Evolutionary conservation across 1,140 invertebrate genomes (phyloP), one percentile per base, ranked within the genome.

Genomic region (Drosophila athabasca): DNA sequence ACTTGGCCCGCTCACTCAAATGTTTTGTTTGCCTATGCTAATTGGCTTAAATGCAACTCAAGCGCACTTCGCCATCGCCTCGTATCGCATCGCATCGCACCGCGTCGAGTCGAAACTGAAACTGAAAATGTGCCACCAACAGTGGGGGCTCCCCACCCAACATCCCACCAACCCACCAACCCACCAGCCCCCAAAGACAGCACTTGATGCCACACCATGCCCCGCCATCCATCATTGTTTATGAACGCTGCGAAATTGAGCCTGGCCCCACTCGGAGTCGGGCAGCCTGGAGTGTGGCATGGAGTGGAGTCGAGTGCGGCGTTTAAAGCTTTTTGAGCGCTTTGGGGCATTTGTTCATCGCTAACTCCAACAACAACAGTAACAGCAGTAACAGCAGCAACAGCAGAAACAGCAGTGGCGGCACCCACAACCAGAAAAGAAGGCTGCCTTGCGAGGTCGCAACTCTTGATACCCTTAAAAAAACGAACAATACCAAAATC

Each of bases 1-100:
- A 82, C 82, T 85, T 87, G 82, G 70, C 79, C 65, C 79, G 83
- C 83, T 87, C 83, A 83, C 84, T 88, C 83, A 83, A 83, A 88
- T 88, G 83, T 88, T 88, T 87, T 88, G 83, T 88, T 88, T 88
- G 88, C 83, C 83, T 88, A 88, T 88, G 83, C 83, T 88, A 88
- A 88, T 88, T 88, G 83, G 83, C 84, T 88, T 88, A 83, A 88
- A 88, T 88, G 83, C 83, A 88, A 88, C 83, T 88, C 79, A 73
- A 88, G 83, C 83, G 83, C 82, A 83, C 82, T 87, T 87, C 70
- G 80, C 35, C 70, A 65, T 73, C 82, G 65, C 65, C 65, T 74
- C 70, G 70, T 9, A 62, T 72, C 82, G 64, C 64, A 48, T 74
- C 70, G 70, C 31, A 3, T 11, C 70, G 80, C 70, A 65, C 70